Evolutionary conservation across 2,797 vertebrate genomes (phyloP), one percentile per base, ranked within the genome.

Genomic region (Nannoperca australis): DNA sequence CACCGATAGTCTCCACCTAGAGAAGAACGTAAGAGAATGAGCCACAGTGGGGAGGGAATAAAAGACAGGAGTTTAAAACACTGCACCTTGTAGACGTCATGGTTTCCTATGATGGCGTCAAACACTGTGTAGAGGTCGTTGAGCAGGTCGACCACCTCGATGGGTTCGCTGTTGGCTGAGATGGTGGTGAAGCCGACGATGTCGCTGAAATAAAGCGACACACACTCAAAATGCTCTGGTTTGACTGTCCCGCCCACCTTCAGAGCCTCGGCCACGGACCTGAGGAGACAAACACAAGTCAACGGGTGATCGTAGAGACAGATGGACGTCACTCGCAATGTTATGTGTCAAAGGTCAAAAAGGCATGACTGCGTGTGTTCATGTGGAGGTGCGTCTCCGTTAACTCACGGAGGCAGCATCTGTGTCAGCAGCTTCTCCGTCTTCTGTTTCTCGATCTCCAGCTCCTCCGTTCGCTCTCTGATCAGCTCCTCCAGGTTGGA

Each of bases 381-480:
- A 24, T 8, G n/a, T 18, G 9, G 1, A n/a, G 14, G 45, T 4
- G 17, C 47, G 22, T 70, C 5, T 22, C 3, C 1, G 7, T 32
- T 3, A 8, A 94, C 97, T 95, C 90, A 98, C 95, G 84, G 94
- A 2, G 97, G 97, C 24, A 99, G 92, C 96, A 98, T 98, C 88
- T 98, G 96, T 1, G 96, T 97, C 67, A 98, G 94, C 18, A 99
- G 95, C 73, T 96, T 97, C 86, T 98, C 97, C 0, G 96, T 98
- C 94, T 97, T 98, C 91, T 97, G 96, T 64, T 98, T 99, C 92
- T 99, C 97, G 8, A 96, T 87, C 91, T 99, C 97, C 79, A 99
- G 92, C 83, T 98, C 96, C 89, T 97, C 96, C 0, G 97, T 98
- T 55, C 96, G 34, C 85, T 98, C 97, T 0, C 93, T 80, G 91